Evolutionary conservation across 2,888 invertebrate genomes (phyloP).

Genomic region (Iselma pallidipennis): DNA sequence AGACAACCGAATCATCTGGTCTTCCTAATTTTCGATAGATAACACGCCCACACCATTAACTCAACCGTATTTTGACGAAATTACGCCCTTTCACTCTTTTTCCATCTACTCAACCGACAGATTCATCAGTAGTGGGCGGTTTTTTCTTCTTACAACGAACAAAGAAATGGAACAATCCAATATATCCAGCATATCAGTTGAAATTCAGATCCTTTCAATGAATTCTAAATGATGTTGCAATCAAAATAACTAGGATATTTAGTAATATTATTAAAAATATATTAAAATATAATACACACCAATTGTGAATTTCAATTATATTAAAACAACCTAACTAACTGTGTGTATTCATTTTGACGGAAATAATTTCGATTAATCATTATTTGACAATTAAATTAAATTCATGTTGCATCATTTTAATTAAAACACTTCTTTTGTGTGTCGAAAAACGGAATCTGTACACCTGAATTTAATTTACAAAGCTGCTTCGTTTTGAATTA

Average conservation of each 20-base stretch:
- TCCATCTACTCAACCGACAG: no score
- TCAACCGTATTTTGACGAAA: no score
- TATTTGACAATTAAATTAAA: conserved; percentile 5
- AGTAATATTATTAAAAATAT: no score
- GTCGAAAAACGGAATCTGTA: not conserved
- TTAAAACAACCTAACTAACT: not conserved
- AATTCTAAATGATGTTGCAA: not conserved
- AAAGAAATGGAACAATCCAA: no score
- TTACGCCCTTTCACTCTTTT: no score
- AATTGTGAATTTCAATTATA: no score
- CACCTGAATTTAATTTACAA: not conserved
- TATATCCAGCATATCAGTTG: no score
- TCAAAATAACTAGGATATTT: not conserved
- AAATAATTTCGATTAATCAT: not conserved
- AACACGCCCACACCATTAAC: no score
- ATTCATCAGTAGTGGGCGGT: no score
- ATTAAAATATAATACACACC: no score
- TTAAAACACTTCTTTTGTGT: conserved; percentile 5
- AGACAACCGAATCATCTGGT: no score
- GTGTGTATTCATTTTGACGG: not conserved
- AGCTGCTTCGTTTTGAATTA: not conserved
- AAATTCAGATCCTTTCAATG: not conserved
- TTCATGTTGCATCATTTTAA: not conserved
- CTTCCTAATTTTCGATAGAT: not conserved
- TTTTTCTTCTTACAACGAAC: no score